Evolutionary conservation across 2,797 vertebrate genomes (phyloP).

Genomic region (Rhincodon typus): DNA sequence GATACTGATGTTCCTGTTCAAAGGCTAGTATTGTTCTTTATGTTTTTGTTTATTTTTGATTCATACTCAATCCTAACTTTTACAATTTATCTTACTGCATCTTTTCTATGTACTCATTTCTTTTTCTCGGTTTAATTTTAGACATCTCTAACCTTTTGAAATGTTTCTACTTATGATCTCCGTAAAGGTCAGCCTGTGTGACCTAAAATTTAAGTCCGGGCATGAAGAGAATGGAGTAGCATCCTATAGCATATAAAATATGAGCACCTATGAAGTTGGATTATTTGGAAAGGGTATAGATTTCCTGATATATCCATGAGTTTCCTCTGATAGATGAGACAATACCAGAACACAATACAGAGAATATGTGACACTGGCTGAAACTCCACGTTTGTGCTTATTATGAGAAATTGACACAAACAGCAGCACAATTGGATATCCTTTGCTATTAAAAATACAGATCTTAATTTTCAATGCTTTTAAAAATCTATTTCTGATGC

Average conservation of each 20-base stretch:
- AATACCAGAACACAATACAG: background rate
- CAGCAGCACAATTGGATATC: background rate
- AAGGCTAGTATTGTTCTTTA: background rate
- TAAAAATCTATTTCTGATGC: background rate
- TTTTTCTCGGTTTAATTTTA: background rate
- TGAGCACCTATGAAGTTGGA: background rate
- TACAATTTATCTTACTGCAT: background rate
- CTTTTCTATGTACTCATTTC: background rate
- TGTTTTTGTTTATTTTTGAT: background rate
- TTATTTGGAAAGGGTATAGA: background rate
- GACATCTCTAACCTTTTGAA: background rate
- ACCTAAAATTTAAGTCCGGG: background rate
- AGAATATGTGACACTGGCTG: background rate
- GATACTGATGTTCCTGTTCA: background rate
- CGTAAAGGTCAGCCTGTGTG: too few species aligned
- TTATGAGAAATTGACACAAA: background rate
- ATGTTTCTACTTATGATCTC: background rate
- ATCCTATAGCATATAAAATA: background rate
- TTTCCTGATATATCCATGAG: background rate
- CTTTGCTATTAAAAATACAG: background rate
- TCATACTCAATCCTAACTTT: background rate
- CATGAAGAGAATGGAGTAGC: background rate
- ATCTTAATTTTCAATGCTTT: background rate
- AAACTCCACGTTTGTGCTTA: background rate
- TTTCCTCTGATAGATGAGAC: background rate